phyloP scores from a whole-genome alignment of 2,888 invertebrate species.

The Artemia sp. region DNA sequence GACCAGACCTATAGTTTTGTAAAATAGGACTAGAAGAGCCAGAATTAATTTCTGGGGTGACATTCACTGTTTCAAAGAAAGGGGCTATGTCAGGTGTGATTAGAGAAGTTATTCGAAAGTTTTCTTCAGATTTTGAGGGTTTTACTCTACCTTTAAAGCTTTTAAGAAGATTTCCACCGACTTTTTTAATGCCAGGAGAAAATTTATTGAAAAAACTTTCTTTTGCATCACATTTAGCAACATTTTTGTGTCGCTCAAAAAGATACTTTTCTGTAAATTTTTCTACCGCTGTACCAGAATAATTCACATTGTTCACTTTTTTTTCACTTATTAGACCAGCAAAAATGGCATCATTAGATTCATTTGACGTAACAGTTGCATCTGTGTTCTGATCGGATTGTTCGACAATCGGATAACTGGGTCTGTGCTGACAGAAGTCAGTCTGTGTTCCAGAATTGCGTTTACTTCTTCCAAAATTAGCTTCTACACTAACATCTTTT shows the following conservation, averaged over 20 bases:
- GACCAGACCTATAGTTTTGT: slow-evolving; percentile 16
- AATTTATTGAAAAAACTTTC: slow-evolving; percentile 7
- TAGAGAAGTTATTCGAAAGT: neutral
- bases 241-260: neutral
- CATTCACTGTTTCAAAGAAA: neutral
- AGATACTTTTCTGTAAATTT: neutral
- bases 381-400: too few species aligned
- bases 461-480: neutral
- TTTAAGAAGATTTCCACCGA: neutral
- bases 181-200: slow-evolving; percentile 2
- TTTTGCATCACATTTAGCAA: neutral
- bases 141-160: neutral
- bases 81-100: neutral
- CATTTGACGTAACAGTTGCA: too few species aligned
- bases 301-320: neutral
- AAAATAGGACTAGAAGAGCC: slow-evolving; percentile 9
- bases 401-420: too few species aligned
- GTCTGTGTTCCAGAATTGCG: slow-evolving; percentile 10
- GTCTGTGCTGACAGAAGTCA: neutral
- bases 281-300: neutral
- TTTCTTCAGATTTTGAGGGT: neutral
- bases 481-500: slow-evolving; percentile 11
- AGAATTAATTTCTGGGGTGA: neutral
- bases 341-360: neutral
- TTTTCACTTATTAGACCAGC: neutral